Base-by-base conservation (phyloP, 2,797 vertebrate species). In the Malacoraja senta region DNA sequence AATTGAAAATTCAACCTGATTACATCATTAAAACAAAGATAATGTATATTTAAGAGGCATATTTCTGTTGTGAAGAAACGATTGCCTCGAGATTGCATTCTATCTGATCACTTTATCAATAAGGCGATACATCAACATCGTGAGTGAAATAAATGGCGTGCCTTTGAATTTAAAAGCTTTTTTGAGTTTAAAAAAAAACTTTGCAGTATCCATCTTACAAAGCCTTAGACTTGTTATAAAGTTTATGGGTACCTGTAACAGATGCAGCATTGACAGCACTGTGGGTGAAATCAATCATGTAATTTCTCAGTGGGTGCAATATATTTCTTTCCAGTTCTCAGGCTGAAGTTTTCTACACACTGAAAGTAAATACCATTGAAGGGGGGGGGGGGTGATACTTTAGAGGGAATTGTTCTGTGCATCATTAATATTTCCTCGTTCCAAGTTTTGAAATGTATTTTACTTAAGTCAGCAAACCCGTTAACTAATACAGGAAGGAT, bases 381-480 rank as follows among this genome's bases (percentile, higher is more conserved):
- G n/a, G 63, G 0, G 81, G 44, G 3, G 79, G 44, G 53, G 44
- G 80, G 80, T 21, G 21, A 26, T 17, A 7, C 24, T 74, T 24
- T 7, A 24, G 71, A 74, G 71, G 63, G 12, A 6, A 19, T 53
- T 53, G 65, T 21, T 65, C n/a, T 10, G 4, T 88, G 63, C 4
- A 10, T 76, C 44, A 92, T 72, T 68, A 88, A 92, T 92, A 53
- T 13, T 91, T 91, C 68, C 71, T 58, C 9, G 1, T 53, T 74
- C 72, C 29, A 92, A 92, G 90, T 92, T 92, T 88, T 35, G 84
- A 88, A 68, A 35, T 65, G 84, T 15, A 38, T 88, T 32, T 88
- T 88, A 53, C 65, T 9, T 53, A 92, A 76, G 38, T 92, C 90
- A 92, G 90, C 68, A 76, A 92, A 92, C 90, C 72, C 68, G 35